Base-by-base conservation (phyloP, 37 sponge, comb jelly and placozoan genomes). In the Ephydatia muelleri region DNA sequence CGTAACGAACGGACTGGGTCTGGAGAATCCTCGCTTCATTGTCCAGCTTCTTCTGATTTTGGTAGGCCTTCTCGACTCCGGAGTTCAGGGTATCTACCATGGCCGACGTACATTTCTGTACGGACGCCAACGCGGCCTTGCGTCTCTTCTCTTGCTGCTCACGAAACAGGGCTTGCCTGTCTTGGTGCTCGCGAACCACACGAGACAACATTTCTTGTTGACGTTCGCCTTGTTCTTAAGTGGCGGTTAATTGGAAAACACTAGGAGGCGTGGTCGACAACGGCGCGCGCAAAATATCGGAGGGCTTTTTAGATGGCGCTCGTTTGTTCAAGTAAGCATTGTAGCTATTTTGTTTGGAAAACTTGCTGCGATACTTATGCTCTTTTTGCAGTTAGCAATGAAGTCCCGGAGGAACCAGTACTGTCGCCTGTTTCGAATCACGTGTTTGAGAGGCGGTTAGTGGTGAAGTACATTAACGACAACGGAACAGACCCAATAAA, bases 371-470 rank as follows among this genome's bases (percentile, higher is more conserved):
- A 35, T 77, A 26, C 25, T 33, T 23, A 65, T 14, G 5, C 64
- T 26, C 26, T 29, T 72, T 34, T 23, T 65, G 43, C 77, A 94
- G 92, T 99, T 67, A 87, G 87, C 47, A 88, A 97, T 85, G 99
- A 97, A 70, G 96, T 97, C 11, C 99, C 99, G 2, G 96, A 99
- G 75, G 91, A 95, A 35, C 97, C 99, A 2, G 99, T 99, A 33
- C 87, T 99, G 21, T 99, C 99, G 29, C 94, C 95, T 27, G 92
- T 78, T 28, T 97, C 97, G 34, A 89, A 87, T 67, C 88, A 93
- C 73, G 88, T 99, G 30, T 99, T 99, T 47, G 99, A 99, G 83
- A 86, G 83, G 81, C 86, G 97, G 30, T 86, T 99, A 70, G 84
- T 97, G 30, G 89, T 87, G 70, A 97, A 99, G 90, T 99, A 81